Conservation (phyloP, 1,140 invertebrate species). For the Drosophila melanica region DNA sequence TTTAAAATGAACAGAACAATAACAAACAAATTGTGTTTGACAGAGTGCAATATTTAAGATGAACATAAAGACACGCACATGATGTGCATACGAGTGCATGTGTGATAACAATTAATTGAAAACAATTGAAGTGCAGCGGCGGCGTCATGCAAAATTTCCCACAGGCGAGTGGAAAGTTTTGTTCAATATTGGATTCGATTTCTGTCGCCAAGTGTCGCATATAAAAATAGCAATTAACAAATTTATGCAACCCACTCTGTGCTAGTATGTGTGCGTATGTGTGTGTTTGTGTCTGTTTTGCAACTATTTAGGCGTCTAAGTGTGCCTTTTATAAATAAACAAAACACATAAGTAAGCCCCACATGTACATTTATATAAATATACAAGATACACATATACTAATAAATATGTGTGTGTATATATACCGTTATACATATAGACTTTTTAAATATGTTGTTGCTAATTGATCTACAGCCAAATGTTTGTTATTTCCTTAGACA, state of each 20-base stretch:
- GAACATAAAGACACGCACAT: not conserved
- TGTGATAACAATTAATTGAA: slow-evolving; percentile 69
- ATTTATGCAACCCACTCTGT: slow-evolving; percentile 66
- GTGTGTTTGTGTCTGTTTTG: slow-evolving; percentile 13
- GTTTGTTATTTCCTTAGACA: slow-evolving; percentile 39
- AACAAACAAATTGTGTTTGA: slow-evolving; percentile 27
- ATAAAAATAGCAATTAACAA: slow-evolving; percentile 78
- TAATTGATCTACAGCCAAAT: slow-evolving; percentile 50
- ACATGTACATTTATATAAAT: not conserved
- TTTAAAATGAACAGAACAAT: slow-evolving; percentile 45
- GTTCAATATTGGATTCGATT: slow-evolving; percentile 58
- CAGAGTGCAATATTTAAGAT: slow-evolving; percentile 34
- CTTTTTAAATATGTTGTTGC: slow-evolving; percentile 2
- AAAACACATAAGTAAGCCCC: slow-evolving; percentile 7
- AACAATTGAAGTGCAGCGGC: slow-evolving; percentile 70
- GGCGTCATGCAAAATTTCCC: slow-evolving; percentile 56
- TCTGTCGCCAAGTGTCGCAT: slow-evolving; percentile 53
- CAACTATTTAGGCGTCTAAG: slow-evolving; percentile 16
- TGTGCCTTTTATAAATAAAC: slow-evolving; percentile 50
- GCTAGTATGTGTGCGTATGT: not conserved
- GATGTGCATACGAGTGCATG: not conserved
- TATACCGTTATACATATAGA: not conserved
- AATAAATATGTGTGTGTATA: not conserved
- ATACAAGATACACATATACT: not conserved
- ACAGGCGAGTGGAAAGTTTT: slow-evolving; percentile 75